A percentile compares a stretch with the other conserved stretches of the same genome.
Evolutionary conservation across 2,888 invertebrate species (phyloP).

Genomic region (Diplolepis rosae): DNA sequence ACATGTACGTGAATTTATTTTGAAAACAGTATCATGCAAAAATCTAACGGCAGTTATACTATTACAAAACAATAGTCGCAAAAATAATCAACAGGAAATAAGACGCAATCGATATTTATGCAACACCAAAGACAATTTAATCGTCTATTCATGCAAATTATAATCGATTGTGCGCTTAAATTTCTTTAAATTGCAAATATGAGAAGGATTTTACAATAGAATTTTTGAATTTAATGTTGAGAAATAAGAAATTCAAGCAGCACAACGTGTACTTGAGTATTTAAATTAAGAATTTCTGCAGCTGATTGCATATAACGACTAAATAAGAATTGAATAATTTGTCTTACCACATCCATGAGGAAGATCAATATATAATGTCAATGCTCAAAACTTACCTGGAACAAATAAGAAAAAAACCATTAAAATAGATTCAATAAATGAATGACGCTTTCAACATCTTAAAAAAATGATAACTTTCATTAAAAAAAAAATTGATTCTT

Average conservation of each 20-base stretch:
- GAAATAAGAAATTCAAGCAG: background rate
- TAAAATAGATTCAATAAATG: background rate
- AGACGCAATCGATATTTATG: conserved; percentile 21
- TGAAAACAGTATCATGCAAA: too few species aligned
- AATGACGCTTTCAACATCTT: too few species aligned
- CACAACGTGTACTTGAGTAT: too few species aligned
- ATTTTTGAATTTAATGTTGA: background rate
- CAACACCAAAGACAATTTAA: conserved; percentile 2
- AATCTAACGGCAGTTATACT: background rate
- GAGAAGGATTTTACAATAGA: background rate
- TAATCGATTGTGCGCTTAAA: conserved; percentile 14
- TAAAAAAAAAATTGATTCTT: too few species aligned
- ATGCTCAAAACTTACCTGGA: background rate
- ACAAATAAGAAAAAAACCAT: background rate
- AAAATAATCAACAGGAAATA: background rate
- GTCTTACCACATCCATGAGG: background rate
- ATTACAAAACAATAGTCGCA: conserved; percentile 5
- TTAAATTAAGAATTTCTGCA: too few species aligned
- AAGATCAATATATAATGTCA: background rate
- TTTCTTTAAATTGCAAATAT: too few species aligned
- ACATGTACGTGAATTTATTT: too few species aligned
- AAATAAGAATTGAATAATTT: background rate
- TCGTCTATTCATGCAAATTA: conserved; percentile 8
- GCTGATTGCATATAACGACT: too few species aligned
- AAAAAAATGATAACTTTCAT: too few species aligned